Conservation (phyloP, 2,113 vertebrate species). For the Nesoenas mayeri region DNA sequence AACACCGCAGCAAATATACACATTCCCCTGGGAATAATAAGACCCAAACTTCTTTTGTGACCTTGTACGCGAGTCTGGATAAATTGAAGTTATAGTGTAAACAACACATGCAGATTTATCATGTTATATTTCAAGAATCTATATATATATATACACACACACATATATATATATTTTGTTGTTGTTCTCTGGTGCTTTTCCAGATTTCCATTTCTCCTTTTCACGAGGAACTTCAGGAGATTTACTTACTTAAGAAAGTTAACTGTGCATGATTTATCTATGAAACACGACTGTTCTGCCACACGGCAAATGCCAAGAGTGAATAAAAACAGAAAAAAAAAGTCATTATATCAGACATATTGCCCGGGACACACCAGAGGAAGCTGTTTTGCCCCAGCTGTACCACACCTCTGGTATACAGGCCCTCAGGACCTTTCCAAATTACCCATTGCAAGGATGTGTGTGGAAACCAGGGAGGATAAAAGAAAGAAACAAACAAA, state of each 20-base stretch:
- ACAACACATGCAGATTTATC: background rate
- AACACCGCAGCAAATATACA: background rate
- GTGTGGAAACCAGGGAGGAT: background rate
- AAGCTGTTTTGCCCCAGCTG: background rate
- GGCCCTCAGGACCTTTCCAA: background rate
- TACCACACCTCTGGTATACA: background rate
- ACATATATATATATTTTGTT: background rate
- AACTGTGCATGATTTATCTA: background rate
- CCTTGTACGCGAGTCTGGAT: background rate
- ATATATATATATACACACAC: no score
- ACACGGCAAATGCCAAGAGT: background rate
- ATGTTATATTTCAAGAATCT: background rate
- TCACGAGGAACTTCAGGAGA: background rate
- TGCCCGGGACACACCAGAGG: background rate
- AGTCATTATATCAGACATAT: background rate
- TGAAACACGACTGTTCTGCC: background rate
- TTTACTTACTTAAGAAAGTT: background rate
- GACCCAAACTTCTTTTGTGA: constrained; percentile 9
- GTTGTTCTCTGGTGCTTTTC: background rate
- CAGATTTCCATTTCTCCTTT: background rate
- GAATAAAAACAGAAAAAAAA: background rate
- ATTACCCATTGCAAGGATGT: accelerated
- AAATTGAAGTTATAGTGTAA: background rate
- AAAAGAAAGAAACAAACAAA: no score
- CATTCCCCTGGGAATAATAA: background rate